Conservation (phyloP, 2,888 invertebrate species). For the Clusia tigrina region DNA sequence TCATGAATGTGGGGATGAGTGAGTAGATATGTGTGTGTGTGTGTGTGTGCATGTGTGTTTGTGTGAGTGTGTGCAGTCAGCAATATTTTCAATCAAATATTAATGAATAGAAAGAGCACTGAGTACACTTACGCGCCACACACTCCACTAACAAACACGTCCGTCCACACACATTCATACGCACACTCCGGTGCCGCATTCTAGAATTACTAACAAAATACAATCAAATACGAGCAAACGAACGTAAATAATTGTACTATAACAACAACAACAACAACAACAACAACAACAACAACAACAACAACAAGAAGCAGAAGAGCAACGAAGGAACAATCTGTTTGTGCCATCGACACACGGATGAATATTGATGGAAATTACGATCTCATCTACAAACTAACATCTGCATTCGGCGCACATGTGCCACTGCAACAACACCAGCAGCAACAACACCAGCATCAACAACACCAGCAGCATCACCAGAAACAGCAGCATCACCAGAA, state of each 20-base stretch:
- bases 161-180: background rate
- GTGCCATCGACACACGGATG: too few species aligned
- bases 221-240: background rate
- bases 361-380: too few species aligned
- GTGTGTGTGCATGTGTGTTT: too few species aligned
- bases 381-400: background rate
- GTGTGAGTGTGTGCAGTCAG: background rate
- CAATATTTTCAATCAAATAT: slow-evolving; percentile 11
- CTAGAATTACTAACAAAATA: slow-evolving; percentile 2
- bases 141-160: background rate
- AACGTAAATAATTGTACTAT: background rate
- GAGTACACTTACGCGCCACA: background rate
- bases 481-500: background rate
- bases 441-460: background rate
- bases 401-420: background rate
- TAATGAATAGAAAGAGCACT: background rate
- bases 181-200: background rate
- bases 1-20: too few species aligned
- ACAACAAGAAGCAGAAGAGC: too few species aligned
- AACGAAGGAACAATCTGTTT: too few species aligned
- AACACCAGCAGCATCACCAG: background rate
- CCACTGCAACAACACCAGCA: background rate
- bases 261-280: too few species aligned
- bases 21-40: too few species aligned
- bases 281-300: too few species aligned